Percentiles rank a stretch among this genome's conserved stretches.
Evolutionary conservation across 2,797 vertebrate genomes (phyloP).

Genomic region (Parotocinclus haroldoi): DNA sequence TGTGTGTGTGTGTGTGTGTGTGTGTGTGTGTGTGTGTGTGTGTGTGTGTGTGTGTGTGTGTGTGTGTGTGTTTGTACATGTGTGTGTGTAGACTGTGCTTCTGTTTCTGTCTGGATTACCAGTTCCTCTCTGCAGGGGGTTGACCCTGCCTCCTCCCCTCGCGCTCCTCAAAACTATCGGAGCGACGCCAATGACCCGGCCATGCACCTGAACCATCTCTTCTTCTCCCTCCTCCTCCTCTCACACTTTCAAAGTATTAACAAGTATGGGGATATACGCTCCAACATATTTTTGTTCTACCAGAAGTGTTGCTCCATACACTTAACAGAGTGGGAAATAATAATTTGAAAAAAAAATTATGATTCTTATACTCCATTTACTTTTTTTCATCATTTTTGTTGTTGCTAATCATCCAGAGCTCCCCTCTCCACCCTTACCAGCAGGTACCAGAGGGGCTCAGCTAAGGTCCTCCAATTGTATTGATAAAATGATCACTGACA

Average conservation of each 20-base stretch:
- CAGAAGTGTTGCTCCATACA: too few relatives aligned
- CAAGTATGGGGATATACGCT: slow-evolving; percentile 4
- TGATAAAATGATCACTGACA: too few relatives aligned
- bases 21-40: slow-evolving; percentile 53
- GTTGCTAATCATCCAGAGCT: too few relatives aligned
- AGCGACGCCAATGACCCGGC: slow-evolving; percentile 73
- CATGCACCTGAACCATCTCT: slow-evolving; percentile 65
- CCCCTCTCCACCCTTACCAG: too few relatives aligned
- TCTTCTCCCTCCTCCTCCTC: slow-evolving; percentile 7
- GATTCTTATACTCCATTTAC: too few relatives aligned
- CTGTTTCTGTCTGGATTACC: slow-evolving; percentile 70
- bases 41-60: slow-evolving; percentile 45
- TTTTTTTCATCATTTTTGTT: too few relatives aligned
- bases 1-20: too few relatives aligned
- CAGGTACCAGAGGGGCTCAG: not conserved
- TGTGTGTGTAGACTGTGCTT: slow-evolving; percentile 41
- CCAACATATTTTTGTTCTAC: not conserved
- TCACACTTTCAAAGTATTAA: not conserved
- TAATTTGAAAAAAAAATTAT: too few relatives aligned
- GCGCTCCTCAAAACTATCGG: slow-evolving; percentile 61
- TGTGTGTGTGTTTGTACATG: slow-evolving; percentile 15
- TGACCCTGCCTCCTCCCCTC: slow-evolving; percentile 46
- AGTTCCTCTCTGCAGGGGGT: slow-evolving; percentile 58
- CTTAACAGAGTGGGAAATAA: too few relatives aligned
- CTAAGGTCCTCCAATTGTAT: slow-evolving; percentile 24